Evolutionary conservation across 92 coral and sea anemone genomes (phyloP), one percentile per base, ranked within the genome.

Genomic region (Siderastrea siderea): DNA sequence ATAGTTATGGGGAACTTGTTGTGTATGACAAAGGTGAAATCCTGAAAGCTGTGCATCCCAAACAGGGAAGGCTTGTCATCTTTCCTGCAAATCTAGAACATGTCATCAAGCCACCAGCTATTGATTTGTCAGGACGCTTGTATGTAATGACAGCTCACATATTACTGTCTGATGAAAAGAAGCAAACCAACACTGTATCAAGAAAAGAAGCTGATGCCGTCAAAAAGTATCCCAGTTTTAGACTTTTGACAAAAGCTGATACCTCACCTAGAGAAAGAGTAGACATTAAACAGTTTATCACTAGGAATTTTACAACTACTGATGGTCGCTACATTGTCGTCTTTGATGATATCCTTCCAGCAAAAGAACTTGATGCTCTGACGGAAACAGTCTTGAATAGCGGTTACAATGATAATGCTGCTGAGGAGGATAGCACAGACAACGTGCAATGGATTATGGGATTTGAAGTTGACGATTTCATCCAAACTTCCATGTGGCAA

Each of bases 361-460:
- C 81, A 10, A 86, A 80, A 49, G 88, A 92, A 12, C 75, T 94
- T 4, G 79, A 96, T 43, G 72, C 77, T 9, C 57, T 94, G 64
- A 81, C 83, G 7, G 55, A 78, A 2, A 86, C 90, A 7, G 82
- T 96, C 50, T 54, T 51, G 7, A 85, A 75, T 60, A 89, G 96
- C 8, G 92, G 84, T 9, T 96, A 96, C 50, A 74, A 66, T 46
- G 94, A 96, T 62, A 47, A 58, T 47, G 95, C 95, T 1, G 94
- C 98, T 7, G 82, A 19, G 0, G 11, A 62, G 38, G 86, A 91
- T 15, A 96, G 98, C 64, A 65, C 88, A 7, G 98, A 96, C 71
- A 92, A 94, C 61, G 98, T 96, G 2, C 91, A 82, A 71, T 96
- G 98, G 98, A 96, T 96, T 17, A 67, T 92, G 75, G 91, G 80